Base-by-base conservation (phyloP, 1,140 invertebrate genomes). In the Ceratitis capitata region DNA sequence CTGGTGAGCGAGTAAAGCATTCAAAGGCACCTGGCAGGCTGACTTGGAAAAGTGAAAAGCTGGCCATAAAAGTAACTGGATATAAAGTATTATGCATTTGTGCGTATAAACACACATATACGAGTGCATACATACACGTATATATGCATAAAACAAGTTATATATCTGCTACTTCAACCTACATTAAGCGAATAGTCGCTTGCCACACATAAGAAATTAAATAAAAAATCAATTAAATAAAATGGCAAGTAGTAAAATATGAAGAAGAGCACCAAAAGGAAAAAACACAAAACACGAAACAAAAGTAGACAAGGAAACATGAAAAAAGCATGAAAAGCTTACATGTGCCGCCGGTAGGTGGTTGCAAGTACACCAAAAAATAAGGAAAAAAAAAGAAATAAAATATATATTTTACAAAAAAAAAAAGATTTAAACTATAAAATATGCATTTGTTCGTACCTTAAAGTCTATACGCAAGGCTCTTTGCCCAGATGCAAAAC, bases 181-280 rank as follows among this genome's bases (percentile, higher is more conserved):
- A 69, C 32, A 10, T 78, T 78, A 45, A 78, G 35, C n/a, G 16
- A 7, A 78, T 78, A 45, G 5, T 35, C 19, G 69, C n/a, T 6
- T 45, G 19, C 12, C 9, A 26, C 19, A 78, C 69, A 78, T 78
- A 45, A 78, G 69, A 47, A 78, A 78, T 78, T 78, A 78, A 45
- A 78, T 78, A 78, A 78, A 78, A 78, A 23, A 78, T 78, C 35
- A 78, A 23, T 78, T 78, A 78, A 78, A 78, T 78, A 45, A 78
- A 78, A 78, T 78, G n/a, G 19, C 39, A n/a, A 26, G 69, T 78
- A 42, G n/a, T n/a, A 45, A 64, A 69, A n/a, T n/a, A n/a, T 14
- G 32, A 35, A 45, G 19, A 78, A 45, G 16, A 74, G n/a, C 23
- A 10, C 42, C 23, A 39, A 39, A 5, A 56, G 16, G n/a, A 19